Base-by-base conservation (phyloP, 2,113 vertebrate species). In the Erythrocercus mccallii region DNA sequence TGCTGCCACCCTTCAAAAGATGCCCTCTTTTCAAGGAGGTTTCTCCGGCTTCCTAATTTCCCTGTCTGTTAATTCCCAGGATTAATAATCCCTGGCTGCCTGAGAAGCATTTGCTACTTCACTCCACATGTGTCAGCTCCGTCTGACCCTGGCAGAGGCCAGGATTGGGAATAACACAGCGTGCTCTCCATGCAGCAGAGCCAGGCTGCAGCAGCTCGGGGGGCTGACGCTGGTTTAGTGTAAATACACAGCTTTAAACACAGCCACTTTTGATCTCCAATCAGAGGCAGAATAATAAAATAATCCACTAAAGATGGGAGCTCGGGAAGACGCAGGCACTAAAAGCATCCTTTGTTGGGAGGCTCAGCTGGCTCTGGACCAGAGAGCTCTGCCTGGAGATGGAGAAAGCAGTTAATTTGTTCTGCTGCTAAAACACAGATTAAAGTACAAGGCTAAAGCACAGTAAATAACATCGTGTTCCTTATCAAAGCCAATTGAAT, bases 361-460 rank as follows among this genome's bases (percentile, higher is more conserved):
- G 77, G 88, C 66, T 85, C 66, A 76, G 77, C 79, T 84, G 88
- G 91, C 81, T 90, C 77, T 20, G 53, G 91, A 94, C 73, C 86
- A 95, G 81, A 81, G 40, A 77, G 82, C 82, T 72, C 84, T 45
- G 87, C 72, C 73, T 62, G 71, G 90, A 70, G 85, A 57, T 69
- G 88, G 82, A 86, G 82, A 94, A 90, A 78, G 81, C 62, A 87
- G 91, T 92, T 94, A 86, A 96, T 95, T 95, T 95, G 94, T 94
- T 91, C 95, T 95, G 96, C 94, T 92, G 44, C 89, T 92, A 69
- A 96, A 90, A 84, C 88, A 37, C 86, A 94, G 95, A 94, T 94
- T 95, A 95, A 94, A 94, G 91, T 57, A 87, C 81, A 90, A 86
- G 48, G 62, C 94, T 92, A 54, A 51, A 90, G 92, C 70, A 42